Conservation (phyloP, 2,888 invertebrate species). For the Ferrisia virgata region DNA sequence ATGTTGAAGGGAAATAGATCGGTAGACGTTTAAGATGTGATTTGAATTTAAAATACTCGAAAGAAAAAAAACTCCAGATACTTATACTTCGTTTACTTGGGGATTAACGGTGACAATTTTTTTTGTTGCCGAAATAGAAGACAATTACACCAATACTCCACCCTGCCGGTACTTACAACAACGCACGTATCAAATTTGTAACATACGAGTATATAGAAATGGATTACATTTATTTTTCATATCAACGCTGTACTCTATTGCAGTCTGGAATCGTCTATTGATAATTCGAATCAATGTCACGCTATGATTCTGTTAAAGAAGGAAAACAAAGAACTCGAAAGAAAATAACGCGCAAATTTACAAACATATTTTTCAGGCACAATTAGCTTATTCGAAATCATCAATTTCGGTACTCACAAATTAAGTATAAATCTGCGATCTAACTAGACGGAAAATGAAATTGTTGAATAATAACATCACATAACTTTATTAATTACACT, state of each 20-base stretch:
- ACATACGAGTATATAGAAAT: too few species aligned
- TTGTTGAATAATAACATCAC: neutral
- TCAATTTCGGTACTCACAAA: neutral
- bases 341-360: neutral
- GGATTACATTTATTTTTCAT: too few species aligned
- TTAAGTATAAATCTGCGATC: neutral
- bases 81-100: neutral
- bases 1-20: slow-evolving; percentile 10
- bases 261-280: too few species aligned
- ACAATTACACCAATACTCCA: too few species aligned
- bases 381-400: neutral
- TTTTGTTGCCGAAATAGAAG: neutral
- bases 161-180: too few species aligned
- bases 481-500: neutral
- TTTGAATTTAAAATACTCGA: slow-evolving; percentile 37
- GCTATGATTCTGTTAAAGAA: neutral
- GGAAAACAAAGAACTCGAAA: too few species aligned
- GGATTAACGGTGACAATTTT: neutral
- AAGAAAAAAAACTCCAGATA: neutral
- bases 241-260: too few species aligned
- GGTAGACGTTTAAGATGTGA: slow-evolving; percentile 37
- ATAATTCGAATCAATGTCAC: neutral
- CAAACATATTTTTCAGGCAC: neutral
- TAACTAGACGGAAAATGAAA: neutral
- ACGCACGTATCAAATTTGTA: too few species aligned